A percentile compares a stretch with the other conserved stretches of the same genome.
Conservation (phyloP, 2,888 invertebrate genomes). For the Stenurella melanura region DNA sequence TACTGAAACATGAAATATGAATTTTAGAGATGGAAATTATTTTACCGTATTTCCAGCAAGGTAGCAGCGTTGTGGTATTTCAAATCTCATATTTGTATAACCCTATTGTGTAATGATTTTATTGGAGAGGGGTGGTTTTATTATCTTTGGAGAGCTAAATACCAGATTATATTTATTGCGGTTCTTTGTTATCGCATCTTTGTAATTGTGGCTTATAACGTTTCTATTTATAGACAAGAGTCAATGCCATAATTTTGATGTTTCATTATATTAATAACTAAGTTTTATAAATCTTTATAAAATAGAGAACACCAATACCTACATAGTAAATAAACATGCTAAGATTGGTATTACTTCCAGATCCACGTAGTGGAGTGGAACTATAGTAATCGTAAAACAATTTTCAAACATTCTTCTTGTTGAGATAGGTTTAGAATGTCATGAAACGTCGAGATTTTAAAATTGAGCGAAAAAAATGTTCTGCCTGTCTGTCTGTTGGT, state of each 20-base stretch:
- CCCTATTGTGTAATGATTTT: constrained; percentile 25
- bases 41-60: background rate
- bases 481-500: too few relatives aligned
- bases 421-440: too few relatives aligned
- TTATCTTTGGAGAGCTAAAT: background rate
- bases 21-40: constrained; percentile 12
- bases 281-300: too few relatives aligned
- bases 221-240: background rate
- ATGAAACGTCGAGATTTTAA: too few relatives aligned
- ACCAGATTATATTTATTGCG: constrained; percentile 2
- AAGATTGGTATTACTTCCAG: too few relatives aligned
- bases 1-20: constrained; percentile 7
- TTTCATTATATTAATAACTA: too few relatives aligned
- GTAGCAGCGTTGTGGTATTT: background rate
- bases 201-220: background rate
- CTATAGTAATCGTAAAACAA: too few relatives aligned
- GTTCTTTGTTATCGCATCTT: background rate
- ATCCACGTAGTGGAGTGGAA: too few relatives aligned
- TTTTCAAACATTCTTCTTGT: too few relatives aligned
- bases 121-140: constrained; percentile 7
- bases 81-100: constrained; percentile 28
- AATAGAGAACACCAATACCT: too few relatives aligned
- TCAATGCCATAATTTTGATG: background rate
- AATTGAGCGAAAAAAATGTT: too few relatives aligned
- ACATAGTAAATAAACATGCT: too few relatives aligned